Base-by-base conservation (phyloP, 2,113 vertebrate species). In the Cyphomyrus plagiostoma region DNA sequence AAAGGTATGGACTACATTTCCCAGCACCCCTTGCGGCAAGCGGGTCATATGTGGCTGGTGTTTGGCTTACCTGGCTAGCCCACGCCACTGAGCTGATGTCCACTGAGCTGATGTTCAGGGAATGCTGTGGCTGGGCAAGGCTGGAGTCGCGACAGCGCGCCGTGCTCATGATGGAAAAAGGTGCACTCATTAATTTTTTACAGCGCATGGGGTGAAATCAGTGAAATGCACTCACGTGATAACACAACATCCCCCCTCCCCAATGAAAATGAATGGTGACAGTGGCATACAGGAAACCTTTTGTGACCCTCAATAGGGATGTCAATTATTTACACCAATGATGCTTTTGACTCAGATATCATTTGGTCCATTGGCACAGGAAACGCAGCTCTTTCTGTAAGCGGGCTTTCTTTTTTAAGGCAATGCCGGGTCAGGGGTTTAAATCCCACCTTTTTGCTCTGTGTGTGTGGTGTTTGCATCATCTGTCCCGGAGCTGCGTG, bases 1-100 rank as follows among this genome's bases (percentile, higher is more conserved):
- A 98, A 98, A 97, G 98, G 98, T 98, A 90, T 88, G 92, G 7
- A 35, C 35, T 83, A 35, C 6, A 8, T 53, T 53, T 87, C 80
- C 89, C 39, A 42, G 26, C 58, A 50, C 13, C 45, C 42, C 23
- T 0, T 80, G 1, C 6, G 5, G 13, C 15, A 13, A 77, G 30
- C 30, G 0, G 70, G 13, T 80, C 74, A 48, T 45, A 48, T n/a
- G 45, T 84, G 82, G 45, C 17, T 48, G 82, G 19, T n/a, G 23
- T n/a, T 48, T 45, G 35, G 21, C 46, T 85, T 48, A 42, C 35
- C 62, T 30, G n/a, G n/a, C n/a, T 15, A 52, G n/a, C 26, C 52
- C 26, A 15, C 39, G 4, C 13, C 10, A 4, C 45, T 7, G 10
- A 30, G 13, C 13, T 39, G 70, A 17, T 30, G 23, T 19, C 53